Evolutionary conservation across 2,113 vertebrate species (phyloP), one percentile per base, ranked within the genome.

Genomic region (Rhodinocichla rosea): DNA sequence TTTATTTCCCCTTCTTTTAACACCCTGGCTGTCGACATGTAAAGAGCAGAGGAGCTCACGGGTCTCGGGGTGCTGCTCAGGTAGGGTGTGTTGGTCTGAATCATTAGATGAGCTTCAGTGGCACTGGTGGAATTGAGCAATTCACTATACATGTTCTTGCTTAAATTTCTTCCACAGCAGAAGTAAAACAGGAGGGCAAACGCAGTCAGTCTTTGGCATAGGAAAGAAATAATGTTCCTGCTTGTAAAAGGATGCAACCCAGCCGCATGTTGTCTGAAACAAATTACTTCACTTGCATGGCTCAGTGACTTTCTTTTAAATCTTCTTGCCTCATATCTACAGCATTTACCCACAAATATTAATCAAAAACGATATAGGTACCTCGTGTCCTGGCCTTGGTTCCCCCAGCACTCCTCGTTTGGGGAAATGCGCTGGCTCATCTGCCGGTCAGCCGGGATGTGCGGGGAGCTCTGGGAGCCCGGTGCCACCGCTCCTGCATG

Each of bases 1-100:
- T 98, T 98, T 80, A 99, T 98, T 94, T 99, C 98, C 65, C 99
- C 98, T 95, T 99, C 99, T 83, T 99, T 98, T 62, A 99, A 87
- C 10, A 98, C 99, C 44, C 98, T 98, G 91, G 98, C 97, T 15
- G 99, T 99, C 13, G 99, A 99, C 97, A 99, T 98, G 94, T 99
- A 98, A 8, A 99, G 98, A 12, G 98, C 98, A 0, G 98, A 98
- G 73, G 99, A 99, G 94, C 99, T 99, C 86, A 99, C 98, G 7
- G 99, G 98, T 96, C 98, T 98, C 32, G 98, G 98, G 1, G 99
- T 99, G 95, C 98, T 97, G 81, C 98, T 99, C 81, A 99, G 94
- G 57, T 99, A 98, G 78, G 98, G 98, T 0, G 99, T 98, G 83
- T 98, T 98, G 92, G 98, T 98, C 95, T 97, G 98, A 73, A 98